Evolutionary conservation across 1,140 invertebrate species (phyloP), one percentile per base, ranked within the genome.

Genomic region (Coelopa frigida): DNA sequence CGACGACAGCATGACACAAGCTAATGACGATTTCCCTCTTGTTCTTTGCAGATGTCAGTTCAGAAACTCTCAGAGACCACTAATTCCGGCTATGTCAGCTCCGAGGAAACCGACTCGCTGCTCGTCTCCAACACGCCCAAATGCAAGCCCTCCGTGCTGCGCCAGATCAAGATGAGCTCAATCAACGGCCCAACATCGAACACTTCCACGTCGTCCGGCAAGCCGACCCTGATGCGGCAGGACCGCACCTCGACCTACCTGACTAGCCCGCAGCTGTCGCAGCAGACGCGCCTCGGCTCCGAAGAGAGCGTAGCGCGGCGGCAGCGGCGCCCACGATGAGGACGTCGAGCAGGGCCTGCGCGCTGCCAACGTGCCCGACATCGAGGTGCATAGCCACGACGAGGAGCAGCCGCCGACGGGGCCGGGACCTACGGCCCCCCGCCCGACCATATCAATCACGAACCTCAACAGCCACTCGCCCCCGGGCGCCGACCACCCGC

Each of bases 211-310:
- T 41, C 60, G 51, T 58, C 61, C 53, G 32, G 71, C 59, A 89
- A 89, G 65, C 87, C 85, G 31, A 83, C 88, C 21, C 73, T 89
- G 44, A 87, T 84, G 73, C 76, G 87, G 46, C 87, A 89, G 72
- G 85, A 89, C 71, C 84, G 85, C 48, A 86, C 85, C 8, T 83
- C 83, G 33, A 79, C 79, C 56, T 74, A 83, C 54, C 72, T 82
- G 40, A 81, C 83, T 7, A 84, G 84, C 55, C 81, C 85, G 18
- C 83, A 87, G 59, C 72, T 88, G 38, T 86, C 84, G 17, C 83
- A 83, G 14, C 59, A 62, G 14, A 78, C 78, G 22, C 73, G 74
- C 12, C 75, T 83, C 57, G 83, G 83, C 26, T 87, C 84, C 54
- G 85, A 88, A 69, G 86, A 88, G 67, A 85, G 84, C 58, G 61